These are phyloP conservation scores for Lithobates sylvaticus DNA, from an alignment of 2,797 vertebrate genomes.

Conservation along the genomic window DNA sequence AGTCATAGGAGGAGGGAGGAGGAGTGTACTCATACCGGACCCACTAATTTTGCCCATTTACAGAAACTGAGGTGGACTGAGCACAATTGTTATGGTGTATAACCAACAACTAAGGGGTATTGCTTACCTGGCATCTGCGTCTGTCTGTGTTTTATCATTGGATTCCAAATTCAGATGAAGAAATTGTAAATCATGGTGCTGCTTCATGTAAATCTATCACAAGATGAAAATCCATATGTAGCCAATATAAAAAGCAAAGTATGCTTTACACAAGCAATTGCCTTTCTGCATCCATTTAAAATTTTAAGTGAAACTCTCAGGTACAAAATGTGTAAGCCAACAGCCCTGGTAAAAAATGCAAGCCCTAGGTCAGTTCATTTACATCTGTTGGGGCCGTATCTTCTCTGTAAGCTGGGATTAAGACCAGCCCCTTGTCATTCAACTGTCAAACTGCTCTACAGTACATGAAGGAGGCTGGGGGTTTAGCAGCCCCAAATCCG, in stretches of 20 bases:
- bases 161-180: conserved; percentile 82
- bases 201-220: conserved; percentile 85
- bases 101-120: neutral
- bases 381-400: neutral
- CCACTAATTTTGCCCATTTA: no score
- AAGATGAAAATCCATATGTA: conserved; percentile 34
- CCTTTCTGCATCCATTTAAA: neutral
- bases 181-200: conserved; percentile 85
- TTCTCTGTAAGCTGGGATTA: neutral
- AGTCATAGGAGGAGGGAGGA: no score
- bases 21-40: no score
- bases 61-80: no score
- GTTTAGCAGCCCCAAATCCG: no score
- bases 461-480: no score
- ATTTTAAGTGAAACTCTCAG: neutral
- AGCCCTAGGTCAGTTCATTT: neutral
- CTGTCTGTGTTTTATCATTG: conserved; percentile 71
- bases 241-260: neutral
- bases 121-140: conserved; percentile 75
- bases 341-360: neutral
- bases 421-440: no score
- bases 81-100: no score
- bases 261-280: neutral
- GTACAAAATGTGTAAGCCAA: no score
- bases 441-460: no score